Evolutionary conservation across 2,113 vertebrate species (phyloP).

Genomic region (Xenopus laevis): DNA sequence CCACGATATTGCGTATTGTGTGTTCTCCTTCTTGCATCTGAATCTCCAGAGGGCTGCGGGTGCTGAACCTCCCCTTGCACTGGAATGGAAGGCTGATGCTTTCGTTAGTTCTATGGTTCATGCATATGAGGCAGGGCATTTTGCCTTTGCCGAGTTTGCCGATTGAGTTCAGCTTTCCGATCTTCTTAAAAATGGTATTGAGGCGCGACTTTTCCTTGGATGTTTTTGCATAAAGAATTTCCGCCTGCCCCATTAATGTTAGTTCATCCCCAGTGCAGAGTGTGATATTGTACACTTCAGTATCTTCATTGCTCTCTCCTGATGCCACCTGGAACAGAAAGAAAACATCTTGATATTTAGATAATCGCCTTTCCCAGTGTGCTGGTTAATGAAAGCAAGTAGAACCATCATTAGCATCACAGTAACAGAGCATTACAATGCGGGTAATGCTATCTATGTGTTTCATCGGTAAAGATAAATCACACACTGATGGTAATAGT

Average conservation of each 20-base stretch:
- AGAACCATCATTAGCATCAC: neutral
- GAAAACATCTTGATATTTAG: neutral
- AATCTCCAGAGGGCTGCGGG: constrained; percentile 89
- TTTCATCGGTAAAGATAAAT: neutral
- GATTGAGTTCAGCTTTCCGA: constrained; percentile 93
- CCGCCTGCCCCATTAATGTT: constrained; percentile 96
- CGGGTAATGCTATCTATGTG: neutral
- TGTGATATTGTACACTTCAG: constrained; percentile 94
- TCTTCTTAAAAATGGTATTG: constrained; percentile 96
- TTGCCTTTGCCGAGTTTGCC: constrained; percentile 89
- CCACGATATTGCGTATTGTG: constrained; percentile 93
- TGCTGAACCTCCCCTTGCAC: constrained; percentile 94
- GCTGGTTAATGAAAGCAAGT: neutral
- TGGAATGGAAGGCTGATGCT: constrained; percentile 97
- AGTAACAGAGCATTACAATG: neutral
- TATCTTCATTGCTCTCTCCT: constrained; percentile 96
- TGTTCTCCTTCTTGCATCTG: constrained; percentile 98
- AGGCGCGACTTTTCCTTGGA: constrained; percentile 91
- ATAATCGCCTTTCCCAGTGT: neutral
- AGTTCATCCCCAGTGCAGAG: constrained; percentile 92
- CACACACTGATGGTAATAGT: neutral
- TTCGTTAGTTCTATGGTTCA: constrained; percentile 98
- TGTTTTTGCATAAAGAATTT: constrained; percentile 96
- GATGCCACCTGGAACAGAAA: constrained; percentile 75
- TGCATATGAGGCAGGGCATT: constrained; percentile 98